Evolutionary conservation across 2,113 vertebrate genomes (phyloP).

Genomic region (Entomyzon cyanotis): DNA sequence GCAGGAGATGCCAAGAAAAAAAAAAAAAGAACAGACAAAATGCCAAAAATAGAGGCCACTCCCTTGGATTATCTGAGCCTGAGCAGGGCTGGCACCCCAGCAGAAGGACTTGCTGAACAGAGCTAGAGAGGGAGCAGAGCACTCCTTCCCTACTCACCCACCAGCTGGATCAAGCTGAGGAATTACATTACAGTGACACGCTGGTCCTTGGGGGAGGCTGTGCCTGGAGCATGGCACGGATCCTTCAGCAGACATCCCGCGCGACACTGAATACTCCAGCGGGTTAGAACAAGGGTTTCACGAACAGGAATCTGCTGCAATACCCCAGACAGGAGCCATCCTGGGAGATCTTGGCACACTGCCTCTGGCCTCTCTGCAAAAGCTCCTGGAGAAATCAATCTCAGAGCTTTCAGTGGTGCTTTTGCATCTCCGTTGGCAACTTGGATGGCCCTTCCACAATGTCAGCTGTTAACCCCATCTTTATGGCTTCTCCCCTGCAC

Average conservation of each 20-base stretch:
- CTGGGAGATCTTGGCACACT: not conserved
- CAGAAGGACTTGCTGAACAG: not conserved
- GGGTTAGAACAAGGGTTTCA: not conserved
- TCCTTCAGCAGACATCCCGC: not conserved
- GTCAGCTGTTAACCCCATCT: not conserved
- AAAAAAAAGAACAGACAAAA: not conserved
- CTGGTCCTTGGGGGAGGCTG: not conserved
- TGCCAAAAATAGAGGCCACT: not conserved
- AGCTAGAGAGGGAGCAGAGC: not conserved
- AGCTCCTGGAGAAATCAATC: slow-evolving; percentile 1
- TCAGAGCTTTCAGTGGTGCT: not conserved
- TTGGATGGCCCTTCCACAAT: not conserved
- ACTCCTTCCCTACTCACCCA: not conserved
- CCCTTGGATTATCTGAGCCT: not conserved
- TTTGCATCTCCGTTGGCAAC: slow-evolving; percentile 3
- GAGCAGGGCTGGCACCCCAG: not conserved
- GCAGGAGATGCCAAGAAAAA: not conserved
- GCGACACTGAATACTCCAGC: not conserved
- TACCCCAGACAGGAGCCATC: not conserved
- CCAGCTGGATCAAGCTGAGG: slow-evolving; percentile 8
- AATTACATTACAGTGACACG: not conserved
- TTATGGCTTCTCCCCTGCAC: not conserved
- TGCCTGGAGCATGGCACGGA: not conserved
- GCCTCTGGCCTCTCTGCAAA: not conserved
- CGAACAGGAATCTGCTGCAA: not conserved